These are phyloP conservation scores for Paguma larvata DNA, from an alignment of 2,797 vertebrate genomes.

Conservation along the genomic window DNA sequence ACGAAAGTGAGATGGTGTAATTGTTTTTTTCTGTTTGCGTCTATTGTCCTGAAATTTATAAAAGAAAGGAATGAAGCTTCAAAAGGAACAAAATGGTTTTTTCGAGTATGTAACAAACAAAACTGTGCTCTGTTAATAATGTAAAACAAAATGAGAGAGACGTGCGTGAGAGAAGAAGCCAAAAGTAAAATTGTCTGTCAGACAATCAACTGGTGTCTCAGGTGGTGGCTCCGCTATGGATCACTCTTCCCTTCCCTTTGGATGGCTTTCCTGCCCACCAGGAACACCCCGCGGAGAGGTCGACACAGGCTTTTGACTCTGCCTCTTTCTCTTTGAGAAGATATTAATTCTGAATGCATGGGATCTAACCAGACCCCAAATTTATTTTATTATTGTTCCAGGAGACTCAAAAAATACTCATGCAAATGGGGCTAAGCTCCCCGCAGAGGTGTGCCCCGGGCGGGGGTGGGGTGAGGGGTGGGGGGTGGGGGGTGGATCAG, in stretches of 20 bases:
- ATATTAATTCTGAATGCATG: neutral
- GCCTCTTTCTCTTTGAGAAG: neutral
- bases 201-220: neutral
- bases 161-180: neutral
- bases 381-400: neutral
- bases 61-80: slow-evolving; percentile 47
- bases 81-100: neutral
- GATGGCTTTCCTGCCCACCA: too few relatives aligned
- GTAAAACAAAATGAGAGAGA: neutral
- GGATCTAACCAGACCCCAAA: neutral
- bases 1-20: neutral
- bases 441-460: neutral
- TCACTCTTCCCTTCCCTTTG: neutral
- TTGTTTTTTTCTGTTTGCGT: neutral
- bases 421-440: neutral
- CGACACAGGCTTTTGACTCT: neutral
- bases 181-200: neutral
- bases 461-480: too few relatives aligned
- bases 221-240: neutral
- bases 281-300: neutral
- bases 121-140: neutral
- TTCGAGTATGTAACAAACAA: neutral
- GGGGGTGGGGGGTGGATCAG: neutral
- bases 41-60: neutral
- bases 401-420: neutral